Percentiles rank a stretch among this genome's conserved stretches.
These are phyloP conservation scores for Calliphora vicina DNA, from an alignment of 1,140 invertebrate species.

Conservation along the genomic window DNA sequence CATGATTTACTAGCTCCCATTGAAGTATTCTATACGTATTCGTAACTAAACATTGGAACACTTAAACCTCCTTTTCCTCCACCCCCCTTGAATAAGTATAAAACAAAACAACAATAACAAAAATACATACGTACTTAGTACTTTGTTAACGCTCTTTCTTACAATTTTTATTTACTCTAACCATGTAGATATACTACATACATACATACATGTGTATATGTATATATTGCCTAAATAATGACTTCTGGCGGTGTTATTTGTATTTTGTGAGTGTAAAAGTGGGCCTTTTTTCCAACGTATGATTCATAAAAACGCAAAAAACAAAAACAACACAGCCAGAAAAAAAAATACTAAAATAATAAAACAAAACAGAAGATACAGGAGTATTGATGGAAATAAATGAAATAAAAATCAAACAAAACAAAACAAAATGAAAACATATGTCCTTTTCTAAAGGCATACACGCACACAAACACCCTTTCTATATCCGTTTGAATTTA, in stretches of 20 bases:
- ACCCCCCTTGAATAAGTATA: neutral
- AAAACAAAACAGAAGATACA: neutral
- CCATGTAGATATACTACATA: too few relatives aligned
- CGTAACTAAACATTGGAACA: neutral
- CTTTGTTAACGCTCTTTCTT: neutral
- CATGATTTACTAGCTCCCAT: neutral
- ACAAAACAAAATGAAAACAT: neutral
- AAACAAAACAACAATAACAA: neutral
- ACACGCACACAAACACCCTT: neutral
- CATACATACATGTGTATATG: too few relatives aligned
- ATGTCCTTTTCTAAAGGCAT: neutral
- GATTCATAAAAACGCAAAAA: slow-evolving; percentile 25
- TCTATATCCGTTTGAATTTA: too few relatives aligned
- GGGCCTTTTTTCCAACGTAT: slow-evolving; percentile 2
- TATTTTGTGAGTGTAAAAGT: neutral
- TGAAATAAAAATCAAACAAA: slow-evolving; percentile 18
- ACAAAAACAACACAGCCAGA: neutral
- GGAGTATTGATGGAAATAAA: neutral
- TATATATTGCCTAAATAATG: neutral
- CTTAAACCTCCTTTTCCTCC: neutral
- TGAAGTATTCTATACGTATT: neutral
- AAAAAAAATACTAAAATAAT: too few relatives aligned
- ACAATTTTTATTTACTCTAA: neutral
- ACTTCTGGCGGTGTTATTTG: neutral
- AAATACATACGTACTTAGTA: too few relatives aligned